These are phyloP conservation scores for Eriocheir sinensis DNA, from an alignment of 1,140 invertebrate species.

Conservation along the genomic window DNA sequence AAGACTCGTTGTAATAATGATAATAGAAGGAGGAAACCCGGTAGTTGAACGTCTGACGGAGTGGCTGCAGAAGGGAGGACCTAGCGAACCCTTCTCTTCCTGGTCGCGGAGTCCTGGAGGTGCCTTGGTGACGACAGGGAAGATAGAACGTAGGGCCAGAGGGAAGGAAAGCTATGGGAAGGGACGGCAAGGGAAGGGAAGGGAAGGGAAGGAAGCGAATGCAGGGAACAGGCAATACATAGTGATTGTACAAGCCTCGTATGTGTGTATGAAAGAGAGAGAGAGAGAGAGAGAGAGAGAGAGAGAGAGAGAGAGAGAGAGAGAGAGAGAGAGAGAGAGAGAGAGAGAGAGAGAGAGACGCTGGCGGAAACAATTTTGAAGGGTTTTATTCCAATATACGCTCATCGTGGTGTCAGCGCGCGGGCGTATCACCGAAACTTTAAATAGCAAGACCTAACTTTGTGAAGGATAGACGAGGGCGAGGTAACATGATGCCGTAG, in stretches of 20 bases:
- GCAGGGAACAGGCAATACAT: background rate
- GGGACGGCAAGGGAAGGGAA: background rate
- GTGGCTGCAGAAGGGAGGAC: background rate
- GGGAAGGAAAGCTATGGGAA: background rate
- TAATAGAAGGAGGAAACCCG: too few relatives aligned
- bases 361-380: background rate
- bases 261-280: background rate
- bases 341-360: too few relatives aligned
- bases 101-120: background rate
- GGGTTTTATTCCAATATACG: background rate
- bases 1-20: slow-evolving; percentile 1
- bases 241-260: background rate
- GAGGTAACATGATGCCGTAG: too few relatives aligned
- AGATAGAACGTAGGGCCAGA: background rate
- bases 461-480: too few relatives aligned
- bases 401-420: background rate
- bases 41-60: background rate
- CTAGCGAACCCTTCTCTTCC: slow-evolving; percentile 1
- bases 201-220: background rate
- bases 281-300: slow-evolving; percentile 10
- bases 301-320: slow-evolving; percentile 22
- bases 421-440: background rate
- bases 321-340: background rate
- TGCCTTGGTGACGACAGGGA: background rate
- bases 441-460: too few relatives aligned